These are phyloP conservation scores for Pristionchus exspectatus DNA, from an alignment of 2,888 invertebrate genomes.

Conservation along the genomic window DNA sequence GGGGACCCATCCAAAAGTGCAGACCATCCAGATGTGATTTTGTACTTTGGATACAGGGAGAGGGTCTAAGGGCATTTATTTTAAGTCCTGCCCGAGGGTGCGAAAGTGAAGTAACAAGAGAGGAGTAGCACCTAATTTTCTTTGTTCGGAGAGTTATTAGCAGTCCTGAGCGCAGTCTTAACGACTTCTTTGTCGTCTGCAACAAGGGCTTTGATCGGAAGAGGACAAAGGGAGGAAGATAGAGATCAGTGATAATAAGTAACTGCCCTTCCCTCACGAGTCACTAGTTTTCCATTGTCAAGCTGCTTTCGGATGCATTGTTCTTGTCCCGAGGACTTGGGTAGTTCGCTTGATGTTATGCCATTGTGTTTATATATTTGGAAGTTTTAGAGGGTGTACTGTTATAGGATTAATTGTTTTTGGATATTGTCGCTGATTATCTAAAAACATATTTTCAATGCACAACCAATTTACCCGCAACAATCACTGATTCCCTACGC, in stretches of 20 bases:
- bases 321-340: not conserved
- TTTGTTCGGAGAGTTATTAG: conserved; percentile 14
- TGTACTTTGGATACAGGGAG: not conserved
- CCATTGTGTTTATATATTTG: too few relatives aligned
- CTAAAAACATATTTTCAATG: too few relatives aligned
- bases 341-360: not conserved
- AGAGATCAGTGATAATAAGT: not conserved
- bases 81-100: not conserved
- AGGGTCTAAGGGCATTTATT: not conserved
- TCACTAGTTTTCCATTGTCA: not conserved
- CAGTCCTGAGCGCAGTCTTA: not conserved
- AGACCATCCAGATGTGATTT: too few relatives aligned
- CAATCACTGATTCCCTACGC: not conserved
- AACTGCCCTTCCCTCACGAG: not conserved
- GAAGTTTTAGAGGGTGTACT: too few relatives aligned
- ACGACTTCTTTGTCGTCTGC: not conserved
- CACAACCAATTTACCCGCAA: too few relatives aligned
- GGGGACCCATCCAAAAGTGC: too few relatives aligned
- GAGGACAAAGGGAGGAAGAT: not conserved
- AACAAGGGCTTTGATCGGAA: not conserved
- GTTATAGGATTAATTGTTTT: too few relatives aligned
- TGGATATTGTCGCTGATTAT: too few relatives aligned
- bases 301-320: not conserved
- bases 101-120: not conserved
- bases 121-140: not conserved